Percentiles rank a stretch among this genome's conserved stretches.
Evolutionary conservation across 92 coral and sea anemone genomes (phyloP).

Genomic region (Porites rus): DNA sequence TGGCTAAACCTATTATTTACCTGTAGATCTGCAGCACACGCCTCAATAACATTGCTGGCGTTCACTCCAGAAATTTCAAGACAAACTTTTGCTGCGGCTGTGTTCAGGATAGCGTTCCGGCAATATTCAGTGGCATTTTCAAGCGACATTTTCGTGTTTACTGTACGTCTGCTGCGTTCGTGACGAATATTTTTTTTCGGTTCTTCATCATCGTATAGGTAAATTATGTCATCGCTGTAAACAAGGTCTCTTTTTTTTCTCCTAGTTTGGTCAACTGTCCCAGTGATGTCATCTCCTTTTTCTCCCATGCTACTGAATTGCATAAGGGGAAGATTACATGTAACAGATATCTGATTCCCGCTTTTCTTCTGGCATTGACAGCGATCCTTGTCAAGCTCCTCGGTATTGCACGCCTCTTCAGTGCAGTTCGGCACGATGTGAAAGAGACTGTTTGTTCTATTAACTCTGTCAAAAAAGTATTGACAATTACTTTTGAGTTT

Average conservation of each 20-base stretch:
- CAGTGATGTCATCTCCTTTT: background rate
- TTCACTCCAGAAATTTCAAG: constrained; percentile 55
- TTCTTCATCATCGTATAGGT: constrained; percentile 50
- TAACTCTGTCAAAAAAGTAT: background rate
- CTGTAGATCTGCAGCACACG: constrained; percentile 62
- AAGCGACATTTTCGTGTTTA: constrained; percentile 33
- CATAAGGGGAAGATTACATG: constrained; percentile 3
- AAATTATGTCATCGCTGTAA: constrained; percentile 73
- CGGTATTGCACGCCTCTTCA: background rate
- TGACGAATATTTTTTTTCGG: background rate
- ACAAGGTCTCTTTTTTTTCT: constrained; percentile 36
- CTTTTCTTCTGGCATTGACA: constrained; percentile 4
- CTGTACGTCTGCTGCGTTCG: constrained; percentile 49
- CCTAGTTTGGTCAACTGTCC: background rate
- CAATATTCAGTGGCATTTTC: constrained; percentile 73
- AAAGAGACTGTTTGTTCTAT: constrained; percentile 23
- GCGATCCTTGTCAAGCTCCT: constrained; percentile 15
- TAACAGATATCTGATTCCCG: background rate
- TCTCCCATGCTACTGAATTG: background rate
- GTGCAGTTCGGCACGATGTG: constrained; percentile 6
- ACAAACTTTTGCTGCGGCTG: constrained; percentile 65
- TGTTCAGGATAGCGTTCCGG: constrained; percentile 41
- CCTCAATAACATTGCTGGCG: constrained; percentile 40
- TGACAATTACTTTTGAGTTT: background rate
- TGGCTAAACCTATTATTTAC: background rate